Percentiles rank a stretch among this genome's conserved stretches.
Evolutionary conservation across 2,888 invertebrate species (phyloP).

Genomic region (Cephus nigrinus): DNA sequence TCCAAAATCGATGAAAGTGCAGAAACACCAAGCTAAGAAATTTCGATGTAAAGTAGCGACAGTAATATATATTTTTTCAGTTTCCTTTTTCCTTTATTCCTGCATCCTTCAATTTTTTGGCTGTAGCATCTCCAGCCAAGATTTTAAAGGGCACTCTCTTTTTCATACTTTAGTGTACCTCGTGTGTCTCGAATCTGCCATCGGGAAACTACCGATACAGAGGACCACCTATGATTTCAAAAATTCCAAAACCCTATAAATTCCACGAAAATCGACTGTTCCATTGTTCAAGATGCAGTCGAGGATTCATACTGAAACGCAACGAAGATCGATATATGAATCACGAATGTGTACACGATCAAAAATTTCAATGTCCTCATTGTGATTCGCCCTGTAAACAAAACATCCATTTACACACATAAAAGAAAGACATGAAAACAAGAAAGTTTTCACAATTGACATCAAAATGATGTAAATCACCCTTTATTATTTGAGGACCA

Average conservation of each 20-base stretch:
- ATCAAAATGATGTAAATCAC: constrained; percentile 39
- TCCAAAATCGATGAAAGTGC: not conserved
- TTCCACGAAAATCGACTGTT: not conserved
- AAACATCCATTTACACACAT: constrained; percentile 50
- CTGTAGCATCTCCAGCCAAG: too few relatives aligned
- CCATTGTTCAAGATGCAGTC: constrained; percentile 53
- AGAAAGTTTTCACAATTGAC: constrained; percentile 7
- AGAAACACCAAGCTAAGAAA: not conserved
- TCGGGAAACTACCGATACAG: too few relatives aligned
- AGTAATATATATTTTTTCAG: too few relatives aligned
- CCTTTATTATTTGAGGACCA: too few relatives aligned
- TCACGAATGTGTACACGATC: constrained; percentile 57
- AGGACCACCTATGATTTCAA: too few relatives aligned
- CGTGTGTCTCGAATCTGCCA: constrained; percentile 18
- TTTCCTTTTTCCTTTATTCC: too few relatives aligned
- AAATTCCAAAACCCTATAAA: too few relatives aligned
- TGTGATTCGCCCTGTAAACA: constrained; percentile 52
- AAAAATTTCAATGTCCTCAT: constrained; percentile 55
- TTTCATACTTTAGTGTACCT: constrained; percentile 41
- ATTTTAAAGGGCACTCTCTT: constrained; percentile 23
- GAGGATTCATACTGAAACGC: constrained; percentile 51
- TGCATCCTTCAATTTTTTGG: too few relatives aligned
- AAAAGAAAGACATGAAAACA: constrained; percentile 15
- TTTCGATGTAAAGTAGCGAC: not conserved
- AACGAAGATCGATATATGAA: constrained; percentile 54